These are phyloP conservation scores for Camelus bactrianus DNA, from an alignment of 2,113 vertebrate species.

Conservation along the genomic window DNA sequence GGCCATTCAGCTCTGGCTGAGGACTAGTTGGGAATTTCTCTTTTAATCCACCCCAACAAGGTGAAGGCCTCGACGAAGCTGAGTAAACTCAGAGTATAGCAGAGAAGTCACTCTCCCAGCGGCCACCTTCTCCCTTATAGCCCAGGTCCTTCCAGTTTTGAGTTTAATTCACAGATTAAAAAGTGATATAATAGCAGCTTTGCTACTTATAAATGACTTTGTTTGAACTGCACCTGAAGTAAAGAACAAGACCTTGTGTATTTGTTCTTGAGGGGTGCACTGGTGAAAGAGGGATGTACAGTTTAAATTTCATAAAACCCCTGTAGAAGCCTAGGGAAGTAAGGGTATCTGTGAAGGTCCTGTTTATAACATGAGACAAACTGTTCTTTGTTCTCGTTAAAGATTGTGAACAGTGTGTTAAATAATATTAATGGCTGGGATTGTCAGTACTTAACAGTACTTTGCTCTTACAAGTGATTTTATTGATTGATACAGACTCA, in stretches of 20 bases:
- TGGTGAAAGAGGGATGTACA: background rate
- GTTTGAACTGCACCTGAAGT: constrained; percentile 40
- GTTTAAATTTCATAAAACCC: constrained; percentile 53
- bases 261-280: background rate
- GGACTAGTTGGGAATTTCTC: background rate
- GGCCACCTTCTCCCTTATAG: too few species aligned
- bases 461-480: constrained; percentile 96
- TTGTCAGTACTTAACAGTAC: constrained; percentile 96
- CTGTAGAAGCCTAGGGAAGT: constrained; percentile 64
- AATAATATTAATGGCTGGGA: constrained; percentile 99
- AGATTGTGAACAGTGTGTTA: constrained; percentile 94
- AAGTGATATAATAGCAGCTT: constrained; percentile 51
- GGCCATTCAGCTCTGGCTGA: background rate
- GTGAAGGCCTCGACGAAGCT: background rate
- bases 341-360: constrained; percentile 50
- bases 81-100: background rate
- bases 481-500: constrained; percentile 96
- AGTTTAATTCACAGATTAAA: constrained; percentile 38
- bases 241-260: background rate
- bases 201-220: constrained; percentile 51
- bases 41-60: background rate
- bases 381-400: constrained; percentile 97
- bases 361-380: constrained; percentile 84
- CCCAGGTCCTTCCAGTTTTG: background rate
- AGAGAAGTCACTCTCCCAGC: background rate